Evolutionary conservation across 2,797 vertebrate species (phyloP).

Genomic region (Cygnus olor): DNA sequence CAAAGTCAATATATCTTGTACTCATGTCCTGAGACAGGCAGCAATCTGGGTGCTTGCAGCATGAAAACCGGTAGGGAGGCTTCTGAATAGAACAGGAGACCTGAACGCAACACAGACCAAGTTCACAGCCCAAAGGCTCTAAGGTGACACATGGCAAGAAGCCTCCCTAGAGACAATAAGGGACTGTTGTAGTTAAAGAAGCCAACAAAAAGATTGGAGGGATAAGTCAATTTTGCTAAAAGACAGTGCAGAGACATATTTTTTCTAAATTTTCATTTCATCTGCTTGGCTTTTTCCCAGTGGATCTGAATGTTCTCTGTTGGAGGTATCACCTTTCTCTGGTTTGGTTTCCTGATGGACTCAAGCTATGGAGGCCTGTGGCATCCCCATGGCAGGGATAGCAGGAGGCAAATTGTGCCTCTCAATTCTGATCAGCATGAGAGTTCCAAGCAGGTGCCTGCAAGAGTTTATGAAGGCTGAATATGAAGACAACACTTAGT

Average conservation of each 20-base stretch:
- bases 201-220: neutral
- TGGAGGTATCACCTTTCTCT: neutral
- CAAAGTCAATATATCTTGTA: neutral
- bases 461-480: neutral
- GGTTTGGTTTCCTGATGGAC: neutral
- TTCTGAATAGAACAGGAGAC: neutral
- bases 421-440: neutral
- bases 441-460: neutral
- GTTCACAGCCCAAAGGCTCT: neutral
- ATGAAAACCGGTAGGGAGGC: neutral
- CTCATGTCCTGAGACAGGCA: neutral
- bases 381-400: accelerated
- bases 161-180: neutral
- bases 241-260: neutral
- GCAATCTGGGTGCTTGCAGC: neutral
- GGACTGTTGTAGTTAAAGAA: neutral
- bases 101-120: neutral
- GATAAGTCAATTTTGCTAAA: neutral
- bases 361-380: neutral
- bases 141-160: neutral
- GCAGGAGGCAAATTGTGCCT: neutral
- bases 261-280: neutral
- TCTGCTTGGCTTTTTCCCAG: neutral
- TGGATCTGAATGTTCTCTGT: neutral
- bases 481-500: neutral